Base-by-base conservation (phyloP, 2,797 vertebrate genomes). In the Anas capensis region DNA sequence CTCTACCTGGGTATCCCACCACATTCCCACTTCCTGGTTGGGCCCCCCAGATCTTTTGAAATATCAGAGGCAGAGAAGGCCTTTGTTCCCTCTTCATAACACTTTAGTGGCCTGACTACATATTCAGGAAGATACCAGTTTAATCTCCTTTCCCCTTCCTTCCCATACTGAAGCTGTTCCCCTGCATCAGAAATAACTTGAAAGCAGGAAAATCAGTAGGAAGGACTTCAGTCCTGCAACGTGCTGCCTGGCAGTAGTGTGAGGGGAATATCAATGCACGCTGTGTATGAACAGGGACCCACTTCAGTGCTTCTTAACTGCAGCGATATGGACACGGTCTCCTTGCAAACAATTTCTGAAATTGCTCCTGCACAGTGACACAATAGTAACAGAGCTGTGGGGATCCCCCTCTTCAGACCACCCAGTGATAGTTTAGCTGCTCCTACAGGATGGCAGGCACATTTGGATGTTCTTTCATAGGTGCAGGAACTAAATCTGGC, bases 121-220 rank as follows among this genome's bases (percentile, higher is more conserved):
- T 76, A 54, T 70, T 56, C 57, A 48, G 29, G 7, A 86, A 88
- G 29, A 92, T 29, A 7, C 26, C 56, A 48, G 20, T 75, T 87
- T 56, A 58, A 53, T 53, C 17, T 87, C 44, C 11, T 4, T 87
- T 93, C 75, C 53, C 23, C 6, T 82, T 83, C 36, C 33, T 93
- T 90, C 75, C 58, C 5, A 6, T 44, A 53, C 34, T 31, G 44
- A 91, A 73, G 23, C 86, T 89, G 18, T 85, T 93, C 31, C 14
- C 33, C 31, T 11, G 3, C n/a, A 81, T 62, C 57, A 93, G 82
- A 89, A 92, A 82, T 64, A 48, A 77, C 62, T 14, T 77, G n/a
- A 57, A 19, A 87, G 56, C 15, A 88, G 84, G 81, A 64, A 16
- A 54, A 79, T 66, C 49, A 89, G 81, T 31, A 65, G 56, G 51